A percentile compares a stretch with the other conserved stretches of the same genome.
phyloP scores from a whole-genome alignment of 2,888 invertebrate genomes.

The Acholoe squamosa region DNA sequence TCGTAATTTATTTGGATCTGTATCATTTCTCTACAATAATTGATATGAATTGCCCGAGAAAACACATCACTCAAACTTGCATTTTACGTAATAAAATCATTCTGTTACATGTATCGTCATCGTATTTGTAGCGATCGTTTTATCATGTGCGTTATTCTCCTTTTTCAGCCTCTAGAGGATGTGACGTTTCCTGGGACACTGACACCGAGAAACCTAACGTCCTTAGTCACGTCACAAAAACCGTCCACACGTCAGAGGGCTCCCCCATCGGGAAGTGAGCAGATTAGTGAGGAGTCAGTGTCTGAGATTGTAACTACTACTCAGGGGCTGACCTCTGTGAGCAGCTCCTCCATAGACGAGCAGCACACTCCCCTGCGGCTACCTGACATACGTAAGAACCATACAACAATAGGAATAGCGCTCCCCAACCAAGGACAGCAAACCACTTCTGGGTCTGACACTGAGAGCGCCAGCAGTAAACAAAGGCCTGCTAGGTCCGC shows the following conservation, averaged over 20 bases:
- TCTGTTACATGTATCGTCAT: no score
- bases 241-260: neutral
- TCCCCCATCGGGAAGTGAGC: neutral
- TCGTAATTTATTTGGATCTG: no score
- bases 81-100: no score
- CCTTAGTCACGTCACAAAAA: neutral
- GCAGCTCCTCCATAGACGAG: neutral
- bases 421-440: no score
- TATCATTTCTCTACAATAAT: no score
- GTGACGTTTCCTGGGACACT: neutral
- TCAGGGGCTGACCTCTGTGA: neutral
- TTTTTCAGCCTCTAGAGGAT: neutral
- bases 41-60: no score
- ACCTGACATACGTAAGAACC: neutral
- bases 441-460: no score
- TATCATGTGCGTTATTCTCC: no score
- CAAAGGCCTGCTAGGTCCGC: no score
- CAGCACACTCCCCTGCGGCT: neutral
- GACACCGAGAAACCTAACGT: neutral
- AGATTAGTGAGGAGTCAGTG: neutral
- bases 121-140: no score
- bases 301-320: neutral
- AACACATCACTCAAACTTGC: no score
- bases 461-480: no score
- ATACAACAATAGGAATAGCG: neutral